phyloP scores from a whole-genome alignment of 2,888 invertebrate genomes.

The Pollenia angustigena region DNA sequence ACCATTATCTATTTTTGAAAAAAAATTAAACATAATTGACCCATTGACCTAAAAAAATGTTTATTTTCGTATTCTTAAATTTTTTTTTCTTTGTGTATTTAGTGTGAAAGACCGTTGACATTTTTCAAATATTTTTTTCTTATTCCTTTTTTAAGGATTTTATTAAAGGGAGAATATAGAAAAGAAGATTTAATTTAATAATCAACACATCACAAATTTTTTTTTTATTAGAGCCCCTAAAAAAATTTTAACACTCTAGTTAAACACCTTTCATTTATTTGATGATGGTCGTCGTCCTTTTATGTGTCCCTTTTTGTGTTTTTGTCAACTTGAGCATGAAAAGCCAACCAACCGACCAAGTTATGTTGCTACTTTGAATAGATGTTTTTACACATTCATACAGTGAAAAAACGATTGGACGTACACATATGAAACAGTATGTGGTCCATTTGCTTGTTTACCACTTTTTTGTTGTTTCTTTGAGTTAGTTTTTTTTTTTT shows the following conservation, averaged over 20 bases:
- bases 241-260: conserved; percentile 29
- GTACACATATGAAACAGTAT: conserved; percentile 48
- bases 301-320: conserved; percentile 18
- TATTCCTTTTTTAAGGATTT: neutral
- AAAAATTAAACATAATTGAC: conserved; percentile 37
- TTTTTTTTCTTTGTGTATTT: neutral
- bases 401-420: neutral
- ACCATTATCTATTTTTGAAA: neutral
- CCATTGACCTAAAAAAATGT: conserved; percentile 49
- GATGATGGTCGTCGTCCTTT: neutral
- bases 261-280: conserved; percentile 52
- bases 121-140: neutral
- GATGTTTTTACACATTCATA: neutral
- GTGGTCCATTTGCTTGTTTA: conserved; percentile 58
- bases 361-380: conserved; percentile 37
- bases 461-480: conserved; percentile 19
- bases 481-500: conserved; percentile 46
- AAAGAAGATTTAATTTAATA: conserved; percentile 55
- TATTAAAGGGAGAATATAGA: conserved; percentile 5
- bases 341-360: conserved; percentile 27
- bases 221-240: conserved; percentile 41
- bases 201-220: conserved; percentile 52
- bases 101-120: neutral
- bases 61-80: neutral
- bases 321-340: conserved; percentile 10